Evolutionary conservation across 2,888 invertebrate species (phyloP), one percentile per base, ranked within the genome.

Genomic region (Ceraclea dissimilis): DNA sequence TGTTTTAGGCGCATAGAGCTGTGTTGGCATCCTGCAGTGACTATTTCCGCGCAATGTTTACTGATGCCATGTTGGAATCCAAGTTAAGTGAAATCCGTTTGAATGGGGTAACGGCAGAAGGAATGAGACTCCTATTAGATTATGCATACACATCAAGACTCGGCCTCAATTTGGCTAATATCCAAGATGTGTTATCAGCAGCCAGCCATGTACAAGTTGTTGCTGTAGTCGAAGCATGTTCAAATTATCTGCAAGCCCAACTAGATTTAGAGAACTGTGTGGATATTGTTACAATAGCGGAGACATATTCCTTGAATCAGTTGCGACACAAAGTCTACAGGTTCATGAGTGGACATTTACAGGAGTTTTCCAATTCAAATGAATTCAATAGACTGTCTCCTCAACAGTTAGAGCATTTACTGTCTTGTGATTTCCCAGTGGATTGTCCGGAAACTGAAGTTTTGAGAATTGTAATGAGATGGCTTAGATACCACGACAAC

Each of bases 11-110:
- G 1, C 87, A 88, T 66, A 79, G 84, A 60, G 84, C 82, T 1
- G 85, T 87, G 1, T 70, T 87, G 58, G 84, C 87, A 2, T 83
- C 86, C 22, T 84, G 85, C 65, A 85, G 85, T 65, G 85, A 85
- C 65, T 88, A 86, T 65, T 88, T 88, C 69, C 77, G 84, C 62
- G 86, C 86, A 51, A 86, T 87, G 86, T 88, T 88, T 65, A 85
- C 85, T 1, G 83, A 81, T 67, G 82, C 81, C 48, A 83, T 87
- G 79, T 70, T 79, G 59, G 87, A 88, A 68, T 78, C 84, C 20
- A 73, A 77, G 17, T 80, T 83, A 67, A 78, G 78, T 54, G 82
- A 84, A 67, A 84, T 87, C 6, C 74, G 75, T 59, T 68, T 87
- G 31, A 82, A 83, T 65, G 86, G 85, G 2, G 79, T 87, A 4